Conservation (phyloP, 2,888 invertebrate genomes). For the Proisotoma minuta region DNA sequence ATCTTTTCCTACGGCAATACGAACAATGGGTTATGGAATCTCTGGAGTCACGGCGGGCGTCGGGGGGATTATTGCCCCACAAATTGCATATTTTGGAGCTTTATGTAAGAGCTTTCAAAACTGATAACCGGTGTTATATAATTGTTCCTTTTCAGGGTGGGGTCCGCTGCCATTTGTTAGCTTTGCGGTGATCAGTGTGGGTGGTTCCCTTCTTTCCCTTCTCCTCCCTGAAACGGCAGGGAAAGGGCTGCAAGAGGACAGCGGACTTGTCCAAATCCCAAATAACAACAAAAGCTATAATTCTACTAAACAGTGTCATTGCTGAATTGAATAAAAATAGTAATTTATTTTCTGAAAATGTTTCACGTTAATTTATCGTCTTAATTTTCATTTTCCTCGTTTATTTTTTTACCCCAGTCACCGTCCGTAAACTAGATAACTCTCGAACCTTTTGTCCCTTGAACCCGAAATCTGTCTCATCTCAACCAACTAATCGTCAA, state of each 20-base stretch:
- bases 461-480: too few relatives aligned
- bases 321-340: too few relatives aligned
- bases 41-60: conserved; percentile 32
- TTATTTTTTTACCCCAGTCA: too few relatives aligned
- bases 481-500: too few relatives aligned
- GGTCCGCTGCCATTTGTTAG: conserved; percentile 37
- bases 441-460: too few relatives aligned
- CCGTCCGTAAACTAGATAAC: too few relatives aligned
- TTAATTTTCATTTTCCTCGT: too few relatives aligned
- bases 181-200: conserved; percentile 35
- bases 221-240: conserved; percentile 41
- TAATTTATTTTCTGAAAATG: too few relatives aligned
- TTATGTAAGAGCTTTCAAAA: conserved; percentile 16
- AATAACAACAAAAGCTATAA: too few relatives aligned
- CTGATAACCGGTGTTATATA: background rate
- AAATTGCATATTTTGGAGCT: conserved; percentile 36
- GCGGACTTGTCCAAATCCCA: background rate
- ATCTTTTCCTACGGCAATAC: conserved; percentile 35
- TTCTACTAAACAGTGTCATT: too few relatives aligned
- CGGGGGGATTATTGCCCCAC: conserved; percentile 39
- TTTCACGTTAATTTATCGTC: too few relatives aligned
- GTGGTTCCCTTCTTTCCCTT: conserved; percentile 31
- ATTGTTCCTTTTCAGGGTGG: conserved; percentile 25
- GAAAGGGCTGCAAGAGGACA: conserved; percentile 20
- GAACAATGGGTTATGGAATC: conserved; percentile 40